Conservation (phyloP, 2,888 invertebrate genomes). For the Hemicrepidius hirtus region DNA sequence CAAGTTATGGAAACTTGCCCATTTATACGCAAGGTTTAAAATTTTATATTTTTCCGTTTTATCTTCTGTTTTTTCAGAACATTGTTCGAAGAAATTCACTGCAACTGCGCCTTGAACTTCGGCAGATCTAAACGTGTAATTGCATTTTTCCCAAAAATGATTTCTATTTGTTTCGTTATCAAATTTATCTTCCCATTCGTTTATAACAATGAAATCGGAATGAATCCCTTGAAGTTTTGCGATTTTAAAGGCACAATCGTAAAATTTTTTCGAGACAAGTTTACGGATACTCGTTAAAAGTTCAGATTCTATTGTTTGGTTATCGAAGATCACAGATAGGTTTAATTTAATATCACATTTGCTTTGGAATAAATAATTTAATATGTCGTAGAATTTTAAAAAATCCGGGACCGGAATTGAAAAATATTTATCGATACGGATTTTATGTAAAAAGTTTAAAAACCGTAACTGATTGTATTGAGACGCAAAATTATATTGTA, state of each 20-base stretch:
- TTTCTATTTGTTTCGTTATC: slow-evolving; percentile 68
- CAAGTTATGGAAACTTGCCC: slow-evolving; percentile 64
- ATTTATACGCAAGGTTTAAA: slow-evolving; percentile 66
- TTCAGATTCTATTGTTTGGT: slow-evolving; percentile 70
- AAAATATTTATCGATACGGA: slow-evolving; percentile 76
- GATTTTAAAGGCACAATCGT: slow-evolving; percentile 76
- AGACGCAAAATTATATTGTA: slow-evolving; percentile 79
- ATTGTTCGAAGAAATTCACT: slow-evolving; percentile 78
- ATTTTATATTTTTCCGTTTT: slow-evolving; percentile 73
- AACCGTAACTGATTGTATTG: slow-evolving; percentile 79
- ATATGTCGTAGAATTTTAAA: slow-evolving; percentile 44
- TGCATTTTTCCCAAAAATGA: slow-evolving; percentile 77
- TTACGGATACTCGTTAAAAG: slow-evolving; percentile 75
- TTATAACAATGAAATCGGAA: slow-evolving; percentile 74
- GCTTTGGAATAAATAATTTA: slow-evolving; percentile 56
- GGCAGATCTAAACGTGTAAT: slow-evolving; percentile 77
- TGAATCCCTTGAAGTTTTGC: slow-evolving; percentile 74
- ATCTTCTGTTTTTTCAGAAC: slow-evolving; percentile 73
- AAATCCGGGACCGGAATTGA: slow-evolving; percentile 60
- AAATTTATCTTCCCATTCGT: slow-evolving; percentile 75
- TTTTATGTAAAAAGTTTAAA: slow-evolving; percentile 75
- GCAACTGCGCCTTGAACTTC: slow-evolving; percentile 78
- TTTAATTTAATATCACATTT: slow-evolving; percentile 74
- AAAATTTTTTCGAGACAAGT: slow-evolving; percentile 74
- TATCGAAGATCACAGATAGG: slow-evolving; percentile 68